phyloP scores from a whole-genome alignment of 2,113 vertebrate species.

The Pelecanoides urinatrix region DNA sequence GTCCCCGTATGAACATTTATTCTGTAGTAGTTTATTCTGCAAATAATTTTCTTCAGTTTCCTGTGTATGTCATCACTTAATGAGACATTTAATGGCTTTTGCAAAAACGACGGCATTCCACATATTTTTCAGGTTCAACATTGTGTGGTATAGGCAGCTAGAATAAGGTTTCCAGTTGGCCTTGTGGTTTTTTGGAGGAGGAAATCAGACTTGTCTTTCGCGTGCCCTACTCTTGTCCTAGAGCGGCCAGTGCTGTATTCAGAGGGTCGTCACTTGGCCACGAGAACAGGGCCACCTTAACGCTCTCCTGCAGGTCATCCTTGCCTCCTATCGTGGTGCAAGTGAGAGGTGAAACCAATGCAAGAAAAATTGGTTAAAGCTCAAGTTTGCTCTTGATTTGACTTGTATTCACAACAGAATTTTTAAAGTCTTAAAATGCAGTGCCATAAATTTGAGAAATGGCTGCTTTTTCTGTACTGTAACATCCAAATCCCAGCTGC shows the following conservation, averaged over 20 bases:
- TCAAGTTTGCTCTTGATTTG: background rate
- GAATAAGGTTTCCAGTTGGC: background rate
- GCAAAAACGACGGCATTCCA: background rate
- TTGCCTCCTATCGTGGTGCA: background rate
- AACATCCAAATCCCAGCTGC: background rate
- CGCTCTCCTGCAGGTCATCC: background rate
- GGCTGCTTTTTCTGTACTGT: background rate
- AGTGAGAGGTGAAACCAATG: background rate
- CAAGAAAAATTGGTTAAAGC: background rate
- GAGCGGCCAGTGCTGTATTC: background rate
- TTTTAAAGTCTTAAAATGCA: background rate
- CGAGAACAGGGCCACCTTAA: background rate
- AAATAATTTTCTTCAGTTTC: background rate
- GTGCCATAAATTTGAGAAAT: background rate
- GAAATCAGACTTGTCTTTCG: fast-evolving
- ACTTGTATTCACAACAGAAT: background rate
- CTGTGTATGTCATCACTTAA: background rate
- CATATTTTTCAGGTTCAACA: background rate
- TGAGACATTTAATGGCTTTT: background rate
- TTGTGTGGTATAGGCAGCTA: background rate
- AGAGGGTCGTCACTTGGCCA: background rate
- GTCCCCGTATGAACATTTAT: background rate
- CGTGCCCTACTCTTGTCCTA: background rate
- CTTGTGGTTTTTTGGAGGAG: background rate
- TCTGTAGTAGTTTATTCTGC: background rate